These are phyloP conservation scores for Ommatoiulus sabulosus DNA, from an alignment of 2,888 invertebrate genomes.

Conservation along the genomic window DNA sequence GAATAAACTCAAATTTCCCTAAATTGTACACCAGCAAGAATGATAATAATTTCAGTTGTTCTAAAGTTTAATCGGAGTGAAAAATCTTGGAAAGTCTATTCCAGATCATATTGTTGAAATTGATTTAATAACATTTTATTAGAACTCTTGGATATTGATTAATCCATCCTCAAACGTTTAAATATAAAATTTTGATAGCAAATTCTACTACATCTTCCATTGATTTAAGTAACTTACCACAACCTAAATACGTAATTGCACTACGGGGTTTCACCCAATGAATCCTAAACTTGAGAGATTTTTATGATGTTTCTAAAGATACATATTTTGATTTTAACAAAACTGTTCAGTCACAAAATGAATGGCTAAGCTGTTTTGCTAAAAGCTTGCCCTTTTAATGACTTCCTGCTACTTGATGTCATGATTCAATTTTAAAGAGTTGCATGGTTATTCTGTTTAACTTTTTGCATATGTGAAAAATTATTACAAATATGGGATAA, in stretches of 20 bases:
- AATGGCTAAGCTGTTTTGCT: too few species aligned
- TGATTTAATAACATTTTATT: neutral
- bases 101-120: too few species aligned
- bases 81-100: too few species aligned
- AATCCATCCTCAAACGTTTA: neutral
- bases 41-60: too few species aligned
- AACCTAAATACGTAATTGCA: neutral
- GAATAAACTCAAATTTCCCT: too few species aligned
- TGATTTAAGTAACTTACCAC: neutral
- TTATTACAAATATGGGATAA: constrained; percentile 8
- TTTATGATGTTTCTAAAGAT: neutral
- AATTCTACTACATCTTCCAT: neutral
- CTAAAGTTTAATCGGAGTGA: too few species aligned
- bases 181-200: neutral
- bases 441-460: constrained; percentile 19
- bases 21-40: too few species aligned
- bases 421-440: too few species aligned
- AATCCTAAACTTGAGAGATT: neutral
- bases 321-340: neutral
- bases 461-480: neutral
- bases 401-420: too few species aligned
- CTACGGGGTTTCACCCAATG: neutral
- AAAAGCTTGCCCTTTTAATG: too few species aligned
- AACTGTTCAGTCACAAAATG: too few species aligned
- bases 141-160: neutral